phyloP scores from a whole-genome alignment of 1,140 invertebrate genomes.

The Cepaea nemoralis region DNA sequence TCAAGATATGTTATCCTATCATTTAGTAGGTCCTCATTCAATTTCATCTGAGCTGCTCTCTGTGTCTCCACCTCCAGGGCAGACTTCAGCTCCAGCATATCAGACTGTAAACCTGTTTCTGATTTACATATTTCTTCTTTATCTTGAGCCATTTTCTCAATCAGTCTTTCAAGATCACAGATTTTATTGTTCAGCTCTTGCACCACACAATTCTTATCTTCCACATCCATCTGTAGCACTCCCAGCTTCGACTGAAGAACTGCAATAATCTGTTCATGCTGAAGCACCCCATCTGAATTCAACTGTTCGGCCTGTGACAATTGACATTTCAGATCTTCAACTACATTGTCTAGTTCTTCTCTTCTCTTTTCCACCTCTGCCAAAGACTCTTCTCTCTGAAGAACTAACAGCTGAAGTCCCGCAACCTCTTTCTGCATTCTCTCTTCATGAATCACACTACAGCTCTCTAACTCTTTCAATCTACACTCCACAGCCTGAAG shows the following conservation, averaged over 20 bases:
- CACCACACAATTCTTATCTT: conserved; percentile 9
- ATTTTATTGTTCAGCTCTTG: conserved; percentile 1
- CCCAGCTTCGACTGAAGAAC: conserved; percentile 15
- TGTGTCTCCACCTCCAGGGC: background rate
- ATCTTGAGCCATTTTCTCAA: conserved; percentile 6
- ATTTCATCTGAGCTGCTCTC: background rate
- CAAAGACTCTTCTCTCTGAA: conserved; percentile 2
- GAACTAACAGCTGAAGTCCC: background rate
- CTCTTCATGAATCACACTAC: background rate
- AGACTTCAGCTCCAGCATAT: background rate
- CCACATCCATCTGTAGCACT: conserved; percentile 31
- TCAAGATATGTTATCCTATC: background rate
- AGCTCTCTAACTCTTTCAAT: background rate
- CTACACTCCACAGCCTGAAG: background rate
- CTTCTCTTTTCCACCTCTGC: background rate
- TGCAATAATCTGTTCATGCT: background rate
- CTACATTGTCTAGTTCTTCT: background rate
- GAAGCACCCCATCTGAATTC: background rate
- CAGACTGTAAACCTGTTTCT: background rate
- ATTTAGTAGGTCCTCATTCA: background rate
- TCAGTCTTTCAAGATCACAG: background rate
- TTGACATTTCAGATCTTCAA: background rate
- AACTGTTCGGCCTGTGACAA: background rate
- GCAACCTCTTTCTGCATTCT: background rate
- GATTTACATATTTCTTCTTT: background rate